Evolutionary conservation across 2,113 vertebrate genomes (phyloP).

Genomic region (Channa argus): DNA sequence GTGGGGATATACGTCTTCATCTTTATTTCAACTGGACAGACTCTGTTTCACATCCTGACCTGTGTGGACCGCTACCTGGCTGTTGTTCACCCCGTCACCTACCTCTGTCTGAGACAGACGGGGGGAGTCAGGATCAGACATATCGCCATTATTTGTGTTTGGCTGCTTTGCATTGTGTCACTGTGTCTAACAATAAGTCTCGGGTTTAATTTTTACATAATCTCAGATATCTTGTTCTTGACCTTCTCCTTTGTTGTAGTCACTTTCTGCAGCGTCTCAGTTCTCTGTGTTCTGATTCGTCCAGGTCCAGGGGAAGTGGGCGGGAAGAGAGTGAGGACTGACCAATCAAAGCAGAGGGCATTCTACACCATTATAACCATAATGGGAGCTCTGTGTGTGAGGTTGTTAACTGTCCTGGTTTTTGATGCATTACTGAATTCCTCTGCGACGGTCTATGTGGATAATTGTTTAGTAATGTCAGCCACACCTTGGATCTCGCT

Average conservation of each 20-base stretch:
- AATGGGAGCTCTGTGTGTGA: neutral
- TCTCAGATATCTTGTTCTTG: rapidly evolving
- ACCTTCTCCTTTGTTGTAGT: neutral
- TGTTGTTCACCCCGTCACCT: constrained; percentile 35
- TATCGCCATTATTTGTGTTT: neutral
- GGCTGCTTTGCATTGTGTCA: too few relatives aligned
- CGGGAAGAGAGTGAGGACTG: rapidly evolving
- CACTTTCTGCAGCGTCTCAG: constrained; percentile 35
- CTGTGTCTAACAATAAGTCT: neutral
- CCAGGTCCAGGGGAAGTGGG: constrained; percentile 12
- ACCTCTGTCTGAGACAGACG: constrained; percentile 3
- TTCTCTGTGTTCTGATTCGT: constrained; percentile 22
- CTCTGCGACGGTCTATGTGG: rapidly evolving
- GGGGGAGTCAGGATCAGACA: neutral
- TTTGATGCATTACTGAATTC: rapidly evolving
- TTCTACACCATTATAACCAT: constrained; percentile 34
- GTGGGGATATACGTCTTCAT: neutral
- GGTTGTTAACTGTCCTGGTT: too few relatives aligned
- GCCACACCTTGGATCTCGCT: neutral
- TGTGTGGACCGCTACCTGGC: constrained; percentile 41
- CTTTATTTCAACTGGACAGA: neutral
- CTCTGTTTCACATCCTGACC: constrained; percentile 20
- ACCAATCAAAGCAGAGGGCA: constrained; percentile 35
- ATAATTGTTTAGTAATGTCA: too few relatives aligned
- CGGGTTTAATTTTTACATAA: neutral